Evolutionary conservation across 1,140 invertebrate genomes (phyloP).

Genomic region (Campoletis sonorensis): DNA sequence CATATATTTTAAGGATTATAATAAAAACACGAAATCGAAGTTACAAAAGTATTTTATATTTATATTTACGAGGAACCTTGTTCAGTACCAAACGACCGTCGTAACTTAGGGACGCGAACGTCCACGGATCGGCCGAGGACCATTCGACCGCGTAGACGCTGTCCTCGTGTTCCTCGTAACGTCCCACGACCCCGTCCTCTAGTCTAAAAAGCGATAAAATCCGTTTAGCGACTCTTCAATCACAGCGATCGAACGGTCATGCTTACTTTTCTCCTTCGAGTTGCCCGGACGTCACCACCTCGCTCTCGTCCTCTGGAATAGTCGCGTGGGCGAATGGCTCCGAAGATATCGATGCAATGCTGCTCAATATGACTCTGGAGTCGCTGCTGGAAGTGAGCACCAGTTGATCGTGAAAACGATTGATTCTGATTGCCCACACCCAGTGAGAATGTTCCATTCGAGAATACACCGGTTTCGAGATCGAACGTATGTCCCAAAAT

Average conservation of each 20-base stretch:
- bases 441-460: conserved; percentile 96
- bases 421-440: conserved; percentile 96
- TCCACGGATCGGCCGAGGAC: conserved; percentile 98
- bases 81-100: conserved; percentile 96
- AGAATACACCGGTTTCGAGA: conserved; percentile 86
- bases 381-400: conserved; percentile 97
- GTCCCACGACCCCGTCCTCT: conserved; percentile 90
- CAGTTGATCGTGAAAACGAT: conserved; percentile 97
- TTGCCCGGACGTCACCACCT: conserved; percentile 53
- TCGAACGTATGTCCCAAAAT: conserved; percentile 96
- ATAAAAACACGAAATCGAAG: conserved; percentile 41
- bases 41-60: conserved; percentile 91
- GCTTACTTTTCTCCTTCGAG: conserved; percentile 71
- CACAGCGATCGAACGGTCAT: no score
- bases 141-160: conserved; percentile 98
- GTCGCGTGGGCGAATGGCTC: conserved; percentile 83
- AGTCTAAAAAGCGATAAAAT: conserved; percentile 70
- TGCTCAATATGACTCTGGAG: conserved; percentile 91
- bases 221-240: no score
- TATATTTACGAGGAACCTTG: conserved; percentile 92
- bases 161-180: conserved; percentile 98
- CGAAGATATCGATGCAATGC: conserved; percentile 91
- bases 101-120: conserved; percentile 97
- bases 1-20: conserved; percentile 34
- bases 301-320: conserved; percentile 71